Evolutionary conservation across 2,113 vertebrate genomes (phyloP).

Genomic region (Ciconia stormi): DNA sequence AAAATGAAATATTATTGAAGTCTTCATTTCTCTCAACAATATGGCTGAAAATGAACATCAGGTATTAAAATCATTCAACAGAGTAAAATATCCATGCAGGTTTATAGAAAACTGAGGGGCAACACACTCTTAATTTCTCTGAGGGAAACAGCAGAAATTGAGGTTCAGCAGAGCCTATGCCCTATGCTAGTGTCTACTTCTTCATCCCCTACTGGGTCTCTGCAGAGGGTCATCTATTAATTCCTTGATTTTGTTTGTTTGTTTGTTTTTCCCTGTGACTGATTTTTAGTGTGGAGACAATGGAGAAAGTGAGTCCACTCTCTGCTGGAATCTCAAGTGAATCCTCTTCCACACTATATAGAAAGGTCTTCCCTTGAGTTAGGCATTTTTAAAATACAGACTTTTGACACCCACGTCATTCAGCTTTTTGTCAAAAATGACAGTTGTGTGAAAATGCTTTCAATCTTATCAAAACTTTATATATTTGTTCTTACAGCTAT

Average conservation of each 20-base stretch:
- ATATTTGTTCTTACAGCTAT: neutral
- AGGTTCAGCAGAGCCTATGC: neutral
- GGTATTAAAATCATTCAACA: neutral
- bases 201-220: neutral
- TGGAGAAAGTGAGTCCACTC: neutral
- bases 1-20: neutral
- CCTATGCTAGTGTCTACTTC: neutral
- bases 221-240: neutral
- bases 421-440: neutral
- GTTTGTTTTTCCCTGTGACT: neutral
- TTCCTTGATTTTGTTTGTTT: neutral
- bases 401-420: neutral
- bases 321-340: neutral
- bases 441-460: neutral
- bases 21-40: neutral
- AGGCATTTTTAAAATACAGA: neutral
- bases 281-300: neutral
- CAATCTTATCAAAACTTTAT: neutral
- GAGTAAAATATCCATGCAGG: neutral
- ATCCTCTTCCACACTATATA: neutral
- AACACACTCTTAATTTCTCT: neutral
- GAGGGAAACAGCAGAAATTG: neutral
- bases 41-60: neutral
- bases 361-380: neutral
- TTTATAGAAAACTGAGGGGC: neutral